phyloP scores from a whole-genome alignment of 2,797 vertebrate species.

The Coranthus polyacanthus region DNA sequence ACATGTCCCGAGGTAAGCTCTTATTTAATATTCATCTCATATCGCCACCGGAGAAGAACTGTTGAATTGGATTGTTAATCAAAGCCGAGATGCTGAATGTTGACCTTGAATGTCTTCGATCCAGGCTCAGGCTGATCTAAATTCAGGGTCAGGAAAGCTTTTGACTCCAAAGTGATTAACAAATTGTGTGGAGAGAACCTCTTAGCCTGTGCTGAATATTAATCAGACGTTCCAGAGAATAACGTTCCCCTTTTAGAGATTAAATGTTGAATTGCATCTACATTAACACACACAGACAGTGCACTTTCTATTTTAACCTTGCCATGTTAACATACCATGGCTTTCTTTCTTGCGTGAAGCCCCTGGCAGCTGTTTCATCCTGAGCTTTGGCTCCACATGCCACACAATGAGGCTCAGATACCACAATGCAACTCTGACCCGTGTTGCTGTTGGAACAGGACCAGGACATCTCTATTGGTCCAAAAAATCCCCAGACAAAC shows the following conservation, averaged over 20 bases:
- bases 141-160: conserved; percentile 59
- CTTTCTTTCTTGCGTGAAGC: conserved; percentile 63
- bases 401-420: conserved; percentile 54
- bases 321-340: conserved; percentile 65
- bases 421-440: conserved; percentile 51
- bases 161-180: conserved; percentile 57
- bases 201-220: conserved; percentile 43
- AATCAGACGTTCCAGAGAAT: conserved; percentile 29
- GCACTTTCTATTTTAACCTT: conserved; percentile 74
- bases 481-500: conserved; percentile 40
- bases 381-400: conserved; percentile 65
- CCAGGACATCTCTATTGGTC: conserved; percentile 50
- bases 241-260: conserved; percentile 35
- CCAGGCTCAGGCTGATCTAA: conserved; percentile 36
- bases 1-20: conserved; percentile 74
- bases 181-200: conserved; percentile 43
- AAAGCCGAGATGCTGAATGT: conserved; percentile 48
- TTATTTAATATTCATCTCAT: conserved; percentile 52
- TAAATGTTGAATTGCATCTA: conserved; percentile 35
- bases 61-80: conserved; percentile 46
- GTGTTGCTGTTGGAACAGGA: conserved; percentile 68
- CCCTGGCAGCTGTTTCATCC: conserved; percentile 73
- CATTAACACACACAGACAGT: conserved; percentile 30
- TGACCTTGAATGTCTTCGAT: conserved; percentile 68
- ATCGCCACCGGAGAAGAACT: conserved; percentile 14